A percentile compares a stretch with the other conserved stretches of the same genome.
phyloP scores from a whole-genome alignment of 2,888 invertebrate genomes.

The Lepetodrilus schrolli region DNA sequence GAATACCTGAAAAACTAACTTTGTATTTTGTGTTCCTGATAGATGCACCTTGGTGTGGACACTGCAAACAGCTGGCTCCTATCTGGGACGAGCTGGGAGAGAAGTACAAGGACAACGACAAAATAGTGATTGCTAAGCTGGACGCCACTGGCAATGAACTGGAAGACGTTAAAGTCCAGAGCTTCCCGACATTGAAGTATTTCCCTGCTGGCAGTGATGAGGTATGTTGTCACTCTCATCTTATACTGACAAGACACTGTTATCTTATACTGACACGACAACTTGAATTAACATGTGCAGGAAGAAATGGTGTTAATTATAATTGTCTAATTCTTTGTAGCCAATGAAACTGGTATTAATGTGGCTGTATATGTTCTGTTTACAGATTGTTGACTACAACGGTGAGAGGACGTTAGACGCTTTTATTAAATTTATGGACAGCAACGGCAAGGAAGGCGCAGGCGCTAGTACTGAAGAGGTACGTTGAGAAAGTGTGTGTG shows the following conservation, averaged over 20 bases:
- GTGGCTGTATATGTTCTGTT: background rate
- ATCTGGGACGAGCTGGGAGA: slow-evolving; percentile 97
- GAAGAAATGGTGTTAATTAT: too few relatives aligned
- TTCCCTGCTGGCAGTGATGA: slow-evolving; percentile 95
- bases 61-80: slow-evolving; percentile 97
- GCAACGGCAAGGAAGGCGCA: slow-evolving; percentile 86
- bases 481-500: too few relatives aligned
- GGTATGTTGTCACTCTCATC: too few relatives aligned
- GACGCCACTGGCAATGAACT: slow-evolving; percentile 98
- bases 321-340: too few relatives aligned
- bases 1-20: too few relatives aligned
- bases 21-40: background rate
- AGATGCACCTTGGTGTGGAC: slow-evolving; percentile 97
- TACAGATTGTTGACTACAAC: slow-evolving; percentile 87
- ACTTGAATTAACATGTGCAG: too few relatives aligned
- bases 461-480: slow-evolving; percentile 65
- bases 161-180: slow-evolving; percentile 94
- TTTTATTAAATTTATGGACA: slow-evolving; percentile 93
- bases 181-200: slow-evolving; percentile 81
- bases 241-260: too few relatives aligned
- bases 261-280: too few relatives aligned
- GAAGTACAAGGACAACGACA: slow-evolving; percentile 87
- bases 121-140: slow-evolving; percentile 96
- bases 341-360: too few relatives aligned
- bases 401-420: slow-evolving; percentile 96